Conservation (phyloP, 1,140 invertebrate genomes). For the Druon quercuslanigerum region DNA sequence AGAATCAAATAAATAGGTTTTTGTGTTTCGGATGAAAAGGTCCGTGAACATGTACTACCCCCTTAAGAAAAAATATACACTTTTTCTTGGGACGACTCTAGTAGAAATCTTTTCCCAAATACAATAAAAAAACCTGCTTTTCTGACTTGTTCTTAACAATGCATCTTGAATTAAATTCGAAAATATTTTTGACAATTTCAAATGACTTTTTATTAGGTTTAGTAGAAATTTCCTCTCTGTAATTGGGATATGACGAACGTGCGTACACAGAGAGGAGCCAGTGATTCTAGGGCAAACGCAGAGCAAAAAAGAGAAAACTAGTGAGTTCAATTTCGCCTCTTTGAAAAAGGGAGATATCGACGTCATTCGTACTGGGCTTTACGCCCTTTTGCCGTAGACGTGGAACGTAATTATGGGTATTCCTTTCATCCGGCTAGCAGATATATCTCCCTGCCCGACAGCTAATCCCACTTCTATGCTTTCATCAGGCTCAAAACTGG, state of each 20-base stretch:
- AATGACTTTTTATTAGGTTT: background rate
- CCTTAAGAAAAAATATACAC: too few relatives aligned
- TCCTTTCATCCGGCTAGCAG: constrained; percentile 53
- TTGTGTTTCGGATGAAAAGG: too few relatives aligned
- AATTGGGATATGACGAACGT: background rate
- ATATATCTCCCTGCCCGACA: constrained; percentile 49
- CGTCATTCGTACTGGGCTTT: constrained; percentile 57
- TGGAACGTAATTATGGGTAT: constrained; percentile 62
- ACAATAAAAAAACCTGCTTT: too few relatives aligned
- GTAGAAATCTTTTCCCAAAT: too few relatives aligned
- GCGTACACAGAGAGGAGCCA: background rate
- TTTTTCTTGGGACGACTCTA: too few relatives aligned
- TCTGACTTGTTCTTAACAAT: too few relatives aligned
- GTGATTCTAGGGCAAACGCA: background rate
- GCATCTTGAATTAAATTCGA: too few relatives aligned
- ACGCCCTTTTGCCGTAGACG: constrained; percentile 48
- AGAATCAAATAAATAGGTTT: too few relatives aligned
- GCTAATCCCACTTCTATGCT: constrained; percentile 55
- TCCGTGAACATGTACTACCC: too few relatives aligned
- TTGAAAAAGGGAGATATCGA: constrained; percentile 57
- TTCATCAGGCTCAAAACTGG: constrained; percentile 40
- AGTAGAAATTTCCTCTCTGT: background rate
- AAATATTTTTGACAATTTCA: too few relatives aligned
- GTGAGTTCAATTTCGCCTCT: constrained; percentile 54
- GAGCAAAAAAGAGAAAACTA: constrained; percentile 36